These are phyloP conservation scores for Holotrichia oblita DNA, from an alignment of 1,140 invertebrate genomes.

Conservation along the genomic window DNA sequence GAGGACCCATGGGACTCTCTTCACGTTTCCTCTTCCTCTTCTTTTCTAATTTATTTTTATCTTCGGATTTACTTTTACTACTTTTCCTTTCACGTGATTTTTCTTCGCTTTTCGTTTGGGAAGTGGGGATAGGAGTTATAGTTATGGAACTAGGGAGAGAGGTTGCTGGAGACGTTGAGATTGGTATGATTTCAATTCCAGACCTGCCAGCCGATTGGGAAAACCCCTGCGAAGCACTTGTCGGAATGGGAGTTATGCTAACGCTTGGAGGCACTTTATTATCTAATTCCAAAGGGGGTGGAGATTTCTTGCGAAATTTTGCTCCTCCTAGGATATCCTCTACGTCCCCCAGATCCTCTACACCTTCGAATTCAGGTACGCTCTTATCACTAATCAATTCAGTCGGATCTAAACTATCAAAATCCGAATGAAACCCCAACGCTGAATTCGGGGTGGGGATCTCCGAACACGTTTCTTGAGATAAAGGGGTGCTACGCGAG, in stretches of 20 bases:
- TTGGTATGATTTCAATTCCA: constrained; percentile 84
- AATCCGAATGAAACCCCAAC: constrained; percentile 68
- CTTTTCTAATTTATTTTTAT: constrained; percentile 77
- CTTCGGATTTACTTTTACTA: constrained; percentile 67
- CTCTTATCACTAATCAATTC: constrained; percentile 67
- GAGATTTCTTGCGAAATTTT: constrained; percentile 56
- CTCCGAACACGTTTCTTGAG: constrained; percentile 62
- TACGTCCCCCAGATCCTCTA: constrained; percentile 65
- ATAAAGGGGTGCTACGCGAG: constrained; percentile 67
- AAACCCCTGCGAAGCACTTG: constrained; percentile 65
- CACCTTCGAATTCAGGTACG: constrained; percentile 69
- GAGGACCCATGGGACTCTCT: constrained; percentile 82
- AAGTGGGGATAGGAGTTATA: constrained; percentile 80
- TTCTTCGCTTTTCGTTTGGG: constrained; percentile 69
- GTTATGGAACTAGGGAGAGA: constrained; percentile 81
- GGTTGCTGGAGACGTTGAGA: constrained; percentile 69
- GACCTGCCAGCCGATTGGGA: constrained; percentile 64
- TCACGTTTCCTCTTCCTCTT: constrained; percentile 81
- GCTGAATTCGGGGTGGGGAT: constrained; percentile 67
- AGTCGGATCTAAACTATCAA: constrained; percentile 70
- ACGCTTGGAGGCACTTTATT: constrained; percentile 75
- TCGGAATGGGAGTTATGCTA: constrained; percentile 78
- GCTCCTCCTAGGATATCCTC: constrained; percentile 64
- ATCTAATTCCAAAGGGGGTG: constrained; percentile 51
- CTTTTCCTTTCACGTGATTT: constrained; percentile 72